Evolutionary conservation across 1,140 invertebrate species (phyloP).

Genomic region (Drosophila jambulina): DNA sequence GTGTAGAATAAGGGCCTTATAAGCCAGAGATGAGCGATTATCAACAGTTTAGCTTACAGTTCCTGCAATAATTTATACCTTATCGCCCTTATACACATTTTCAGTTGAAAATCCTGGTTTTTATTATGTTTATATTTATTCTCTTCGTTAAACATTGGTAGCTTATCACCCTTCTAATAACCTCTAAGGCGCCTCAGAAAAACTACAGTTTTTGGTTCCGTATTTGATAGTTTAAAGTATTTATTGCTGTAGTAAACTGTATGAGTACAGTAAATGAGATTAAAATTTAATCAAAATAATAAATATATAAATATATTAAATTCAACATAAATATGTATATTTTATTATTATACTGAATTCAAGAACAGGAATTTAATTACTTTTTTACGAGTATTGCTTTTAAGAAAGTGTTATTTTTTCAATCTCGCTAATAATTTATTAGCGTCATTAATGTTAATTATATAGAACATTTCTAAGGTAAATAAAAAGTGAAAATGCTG

Average conservation of each 20-base stretch:
- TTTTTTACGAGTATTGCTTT: not conserved
- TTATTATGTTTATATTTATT: not conserved
- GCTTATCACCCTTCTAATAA: conserved; percentile 8
- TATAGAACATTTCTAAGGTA: not conserved
- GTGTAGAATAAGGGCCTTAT: conserved; percentile 1
- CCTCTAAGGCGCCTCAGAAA: not conserved
- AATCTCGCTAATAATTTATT: not conserved
- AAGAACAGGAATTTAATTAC: not conserved
- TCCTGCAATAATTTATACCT: not conserved
- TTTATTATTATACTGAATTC: not conserved
- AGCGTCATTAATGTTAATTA: conserved; percentile 3
- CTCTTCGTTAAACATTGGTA: not conserved
- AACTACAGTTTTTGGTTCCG: not conserved
- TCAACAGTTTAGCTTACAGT: not conserved
- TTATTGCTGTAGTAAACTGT: not conserved
- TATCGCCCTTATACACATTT: not conserved
- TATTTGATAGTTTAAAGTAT: not conserved
- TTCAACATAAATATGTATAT: not conserved
- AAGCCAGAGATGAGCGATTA: not conserved
- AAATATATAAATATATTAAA: too few species aligned
- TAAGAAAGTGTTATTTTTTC: conserved; percentile 5
- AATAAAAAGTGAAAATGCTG: not conserved
- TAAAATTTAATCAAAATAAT: not conserved
- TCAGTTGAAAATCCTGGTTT: not conserved
- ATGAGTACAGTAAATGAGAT: not conserved